Evolutionary conservation across 1,140 invertebrate genomes (phyloP).

Genomic region (Pentalonia nigronervosa): DNA sequence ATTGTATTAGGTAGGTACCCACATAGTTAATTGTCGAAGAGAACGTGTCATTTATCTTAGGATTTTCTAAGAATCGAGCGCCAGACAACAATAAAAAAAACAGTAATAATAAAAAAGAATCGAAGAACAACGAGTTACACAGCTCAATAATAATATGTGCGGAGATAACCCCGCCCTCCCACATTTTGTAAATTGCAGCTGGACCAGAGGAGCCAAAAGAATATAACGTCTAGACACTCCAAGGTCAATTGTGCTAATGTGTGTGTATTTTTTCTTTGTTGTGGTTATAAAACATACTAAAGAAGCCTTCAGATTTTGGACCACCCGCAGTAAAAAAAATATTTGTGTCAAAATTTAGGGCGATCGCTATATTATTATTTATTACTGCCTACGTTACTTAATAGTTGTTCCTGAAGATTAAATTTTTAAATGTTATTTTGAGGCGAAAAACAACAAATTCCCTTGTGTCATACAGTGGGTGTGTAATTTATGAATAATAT

Average conservation of each 20-base stretch:
- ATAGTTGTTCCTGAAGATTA: neutral
- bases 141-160: constrained; percentile 16
- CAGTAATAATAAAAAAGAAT: constrained; percentile 25
- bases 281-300: neutral
- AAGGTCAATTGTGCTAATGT: neutral
- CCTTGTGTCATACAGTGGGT: neutral
- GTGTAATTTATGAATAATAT: neutral
- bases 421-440: neutral
- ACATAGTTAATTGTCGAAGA: neutral
- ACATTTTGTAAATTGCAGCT: constrained; percentile 31
- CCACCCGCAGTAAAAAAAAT: constrained; percentile 12
- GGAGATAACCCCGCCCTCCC: neutral
- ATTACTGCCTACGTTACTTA: neutral
- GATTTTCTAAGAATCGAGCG: neutral
- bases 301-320: neutral
- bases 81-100: constrained; percentile 50
- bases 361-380: neutral
- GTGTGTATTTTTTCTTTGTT: neutral
- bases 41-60: neutral
- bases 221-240: constrained; percentile 28
- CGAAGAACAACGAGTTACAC: constrained; percentile 47
- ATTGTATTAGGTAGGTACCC: neutral
- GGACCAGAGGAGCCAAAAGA: constrained; percentile 23
- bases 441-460: neutral
- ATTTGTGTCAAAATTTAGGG: neutral